Conservation (phyloP, 2,113 vertebrate species). For the Larimichthys polyactis region DNA sequence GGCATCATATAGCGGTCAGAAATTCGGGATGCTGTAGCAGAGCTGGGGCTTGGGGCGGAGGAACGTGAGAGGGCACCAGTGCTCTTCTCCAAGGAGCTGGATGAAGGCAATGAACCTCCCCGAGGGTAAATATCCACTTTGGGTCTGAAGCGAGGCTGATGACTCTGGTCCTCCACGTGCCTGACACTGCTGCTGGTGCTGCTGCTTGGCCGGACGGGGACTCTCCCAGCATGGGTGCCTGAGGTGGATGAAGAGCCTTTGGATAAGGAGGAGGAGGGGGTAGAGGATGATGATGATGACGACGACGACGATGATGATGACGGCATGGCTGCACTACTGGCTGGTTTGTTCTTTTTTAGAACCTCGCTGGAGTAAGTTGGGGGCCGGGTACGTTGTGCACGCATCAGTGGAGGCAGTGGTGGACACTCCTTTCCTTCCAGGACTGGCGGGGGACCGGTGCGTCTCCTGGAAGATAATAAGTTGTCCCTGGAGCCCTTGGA, state of each 20-base stretch:
- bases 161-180: conserved; percentile 75
- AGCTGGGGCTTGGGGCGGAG: conserved; percentile 69
- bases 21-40: conserved; percentile 69
- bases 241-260: conserved; percentile 59
- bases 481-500: conserved; percentile 83
- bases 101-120: conserved; percentile 51
- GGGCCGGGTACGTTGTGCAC: conserved; percentile 87
- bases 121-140: conserved; percentile 85
- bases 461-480: conserved; percentile 85
- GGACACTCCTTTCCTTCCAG: conserved; percentile 92
- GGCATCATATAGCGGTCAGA: conserved; percentile 82
- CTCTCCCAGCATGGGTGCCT: conserved; percentile 46
- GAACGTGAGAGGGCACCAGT: conserved; percentile 71
- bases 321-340: conserved; percentile 65
- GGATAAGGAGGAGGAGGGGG: conserved; percentile 51
- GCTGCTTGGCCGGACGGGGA: conserved; percentile 45
- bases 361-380: conserved; percentile 69
- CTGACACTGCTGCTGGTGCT: conserved; percentile 59
- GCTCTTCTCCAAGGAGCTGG: conserved; percentile 79
- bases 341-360: conserved; percentile 76
- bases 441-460: conserved; percentile 92
- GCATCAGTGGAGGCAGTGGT: conserved; percentile 84
- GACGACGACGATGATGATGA: conserved; percentile 52
- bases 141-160: conserved; percentile 75
- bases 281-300: conserved; percentile 41